Percentiles rank a stretch among this genome's conserved stretches.
These are phyloP conservation scores for Branchipolynoe longqiensis DNA, from an alignment of 2,888 invertebrate species.

Conservation along the genomic window DNA sequence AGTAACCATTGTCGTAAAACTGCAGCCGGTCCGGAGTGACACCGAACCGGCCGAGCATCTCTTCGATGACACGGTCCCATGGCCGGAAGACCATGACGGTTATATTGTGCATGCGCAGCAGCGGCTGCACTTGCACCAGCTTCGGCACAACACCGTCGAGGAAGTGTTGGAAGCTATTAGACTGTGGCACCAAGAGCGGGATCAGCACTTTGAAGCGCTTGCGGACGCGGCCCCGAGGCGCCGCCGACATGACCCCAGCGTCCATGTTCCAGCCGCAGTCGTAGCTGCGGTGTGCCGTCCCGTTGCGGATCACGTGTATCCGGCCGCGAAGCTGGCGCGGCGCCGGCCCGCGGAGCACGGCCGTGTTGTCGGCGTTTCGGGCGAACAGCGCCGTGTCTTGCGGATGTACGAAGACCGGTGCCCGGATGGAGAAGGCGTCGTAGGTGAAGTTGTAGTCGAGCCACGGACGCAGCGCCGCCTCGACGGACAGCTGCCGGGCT, in stretches of 20 bases:
- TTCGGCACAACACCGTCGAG: slow-evolving; percentile 65
- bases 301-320: slow-evolving; percentile 52
- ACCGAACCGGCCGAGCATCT: slow-evolving; percentile 49
- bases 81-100: slow-evolving; percentile 55
- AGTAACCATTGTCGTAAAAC: slow-evolving; percentile 44
- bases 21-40: slow-evolving; percentile 48
- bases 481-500: background rate
- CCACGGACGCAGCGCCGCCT: slow-evolving; percentile 7
- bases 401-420: slow-evolving; percentile 37
- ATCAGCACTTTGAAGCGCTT: slow-evolving; percentile 25
- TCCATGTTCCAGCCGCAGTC: slow-evolving; percentile 59
- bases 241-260: background rate
- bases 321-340: slow-evolving; percentile 3
- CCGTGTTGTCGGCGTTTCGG: slow-evolving; percentile 13
- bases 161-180: slow-evolving; percentile 64
- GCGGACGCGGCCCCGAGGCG: slow-evolving; percentile 1
- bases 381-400: slow-evolving; percentile 28
- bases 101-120: slow-evolving; percentile 43
- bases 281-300: slow-evolving; percentile 41
- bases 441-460: slow-evolving; percentile 25
- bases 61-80: slow-evolving; percentile 58
- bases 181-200: slow-evolving; percentile 64
- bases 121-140: slow-evolving; percentile 56
- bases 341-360: background rate
- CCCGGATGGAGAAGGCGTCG: slow-evolving; percentile 27